Base-by-base conservation (phyloP, 2,113 vertebrate genomes). In the Corvus moneduloides region DNA sequence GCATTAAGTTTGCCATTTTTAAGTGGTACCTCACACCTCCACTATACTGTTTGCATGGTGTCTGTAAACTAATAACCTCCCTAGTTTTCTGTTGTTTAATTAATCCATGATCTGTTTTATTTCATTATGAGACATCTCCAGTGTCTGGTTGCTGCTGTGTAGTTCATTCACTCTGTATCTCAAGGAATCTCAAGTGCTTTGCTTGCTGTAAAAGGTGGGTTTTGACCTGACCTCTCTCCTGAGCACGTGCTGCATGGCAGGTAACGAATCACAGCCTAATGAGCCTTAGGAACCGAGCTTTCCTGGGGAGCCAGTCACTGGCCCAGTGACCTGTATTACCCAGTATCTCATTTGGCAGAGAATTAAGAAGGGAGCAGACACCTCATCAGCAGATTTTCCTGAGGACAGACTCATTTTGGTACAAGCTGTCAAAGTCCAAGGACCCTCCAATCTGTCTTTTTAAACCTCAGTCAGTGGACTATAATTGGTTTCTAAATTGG, bases 351-450 rank as follows among this genome's bases (percentile, higher is more conserved):
- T 75, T 87, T 96, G 97, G 97, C 96, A 96, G 67, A 27, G 82
- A 94, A 91, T 87, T 75, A 48, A 84, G 96, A 76, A 74, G 83
- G 68, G 69, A 96, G 94, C 85, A 98, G 97, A 97, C 97, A 88
- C 96, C 76, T 68, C 79, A 95, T 98, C 98, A 98, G 98, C 97
- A 97, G 76, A 95, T 97, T 97, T 95, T 93, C 71, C 91, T 41
- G 59, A 90, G 85, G 35, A 27, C 87, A 96, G 89, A 56, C 90
- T 93, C 84, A 49, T 91, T 90, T 87, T 81, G 93, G 62, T 90
- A 59, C 78, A 54, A 69, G 58, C 77, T 95, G 94, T 85, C 97
- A 97, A 97, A 98, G 98, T 97, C 95, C 97, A 97, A 98, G 96
- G 97, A 84, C 95, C 49, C 54, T 95, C 72, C 72, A 81, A 2